phyloP scores from a whole-genome alignment of 2,797 vertebrate species.

The Sebastes iracundus region DNA sequence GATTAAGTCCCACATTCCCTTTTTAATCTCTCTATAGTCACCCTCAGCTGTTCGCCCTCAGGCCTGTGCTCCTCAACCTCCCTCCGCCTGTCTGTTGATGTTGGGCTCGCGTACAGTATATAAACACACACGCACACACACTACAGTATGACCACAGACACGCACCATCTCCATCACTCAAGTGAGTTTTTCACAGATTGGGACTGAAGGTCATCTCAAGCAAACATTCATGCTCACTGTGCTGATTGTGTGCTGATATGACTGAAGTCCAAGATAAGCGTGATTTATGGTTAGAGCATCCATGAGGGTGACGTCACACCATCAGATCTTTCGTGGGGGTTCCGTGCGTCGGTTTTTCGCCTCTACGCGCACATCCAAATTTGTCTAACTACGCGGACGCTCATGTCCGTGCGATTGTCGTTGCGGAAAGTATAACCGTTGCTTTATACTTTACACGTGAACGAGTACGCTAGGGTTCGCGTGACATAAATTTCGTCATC shows the following conservation, averaged over 20 bases:
- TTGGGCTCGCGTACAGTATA: conserved; percentile 30
- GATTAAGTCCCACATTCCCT: conserved; percentile 80
- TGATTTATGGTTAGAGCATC: no score
- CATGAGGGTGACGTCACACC: no score
- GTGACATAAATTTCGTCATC: no score
- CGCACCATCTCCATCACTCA: not conserved
- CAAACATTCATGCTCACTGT: not conserved
- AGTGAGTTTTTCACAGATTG: not conserved
- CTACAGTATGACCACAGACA: not conserved
- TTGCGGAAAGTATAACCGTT: no score
- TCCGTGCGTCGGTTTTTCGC: rapidly evolving
- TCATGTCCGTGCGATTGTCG: no score
- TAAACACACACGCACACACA: conserved; percentile 15
- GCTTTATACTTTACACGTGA: no score
- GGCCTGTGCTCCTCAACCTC: conserved; percentile 49
- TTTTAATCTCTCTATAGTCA: conserved; percentile 75
- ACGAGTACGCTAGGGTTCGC: no score
- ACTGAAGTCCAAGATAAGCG: no score
- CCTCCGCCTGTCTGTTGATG: conserved; percentile 51
- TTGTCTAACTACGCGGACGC: no score
- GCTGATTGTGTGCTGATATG: not conserved
- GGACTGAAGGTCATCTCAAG: not conserved
- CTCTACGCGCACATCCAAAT: no score
- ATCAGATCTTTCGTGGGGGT: no score
- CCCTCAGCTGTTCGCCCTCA: conserved; percentile 68